Evolutionary conservation across 2,888 invertebrate species (phyloP).

Genomic region (Matsumyia berberina): DNA sequence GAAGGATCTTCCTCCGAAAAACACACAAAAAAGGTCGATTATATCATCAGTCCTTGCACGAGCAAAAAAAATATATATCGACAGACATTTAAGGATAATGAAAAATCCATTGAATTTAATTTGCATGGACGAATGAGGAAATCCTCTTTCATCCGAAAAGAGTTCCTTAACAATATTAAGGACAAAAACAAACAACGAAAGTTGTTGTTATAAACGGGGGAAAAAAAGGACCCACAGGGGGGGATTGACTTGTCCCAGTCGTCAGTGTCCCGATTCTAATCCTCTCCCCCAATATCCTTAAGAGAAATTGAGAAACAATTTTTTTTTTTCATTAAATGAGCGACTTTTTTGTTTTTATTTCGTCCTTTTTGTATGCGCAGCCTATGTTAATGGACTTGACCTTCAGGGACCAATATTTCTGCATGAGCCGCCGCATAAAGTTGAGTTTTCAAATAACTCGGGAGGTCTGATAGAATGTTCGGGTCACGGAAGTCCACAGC

Average conservation of each 20-base stretch:
- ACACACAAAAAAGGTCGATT: conserved; percentile 39
- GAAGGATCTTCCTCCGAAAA: not conserved
- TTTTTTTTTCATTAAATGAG: conserved; percentile 34
- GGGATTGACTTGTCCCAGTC: conserved; percentile 16
- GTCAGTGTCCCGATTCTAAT: conserved; percentile 36
- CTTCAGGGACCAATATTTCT: conserved; percentile 89
- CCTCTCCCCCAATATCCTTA: conserved; percentile 21
- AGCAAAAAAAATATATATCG: conserved; percentile 10
- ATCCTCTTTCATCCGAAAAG: conserved; percentile 25
- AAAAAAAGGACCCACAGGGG: conserved; percentile 14
- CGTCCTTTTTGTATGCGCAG: conserved; percentile 79
- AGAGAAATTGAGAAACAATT: conserved; percentile 17
- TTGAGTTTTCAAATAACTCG: conserved; percentile 91
- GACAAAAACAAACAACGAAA: conserved; percentile 34
- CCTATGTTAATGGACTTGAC: conserved; percentile 85
- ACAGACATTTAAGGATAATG: conserved; percentile 67
- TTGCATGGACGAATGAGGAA: conserved; percentile 56
- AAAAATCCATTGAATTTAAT: conserved; percentile 73
- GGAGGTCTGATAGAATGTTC: conserved; percentile 89
- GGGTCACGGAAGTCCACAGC: conserved; percentile 88
- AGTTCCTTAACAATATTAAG: conserved; percentile 33
- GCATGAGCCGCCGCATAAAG: conserved; percentile 89
- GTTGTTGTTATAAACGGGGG: not conserved
- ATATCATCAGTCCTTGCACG: conserved; percentile 48
- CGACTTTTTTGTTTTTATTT: conserved; percentile 65